These are phyloP conservation scores for Pseudomyrmex dendroicus DNA, from an alignment of 1,140 invertebrate genomes.

Conservation along the genomic window DNA sequence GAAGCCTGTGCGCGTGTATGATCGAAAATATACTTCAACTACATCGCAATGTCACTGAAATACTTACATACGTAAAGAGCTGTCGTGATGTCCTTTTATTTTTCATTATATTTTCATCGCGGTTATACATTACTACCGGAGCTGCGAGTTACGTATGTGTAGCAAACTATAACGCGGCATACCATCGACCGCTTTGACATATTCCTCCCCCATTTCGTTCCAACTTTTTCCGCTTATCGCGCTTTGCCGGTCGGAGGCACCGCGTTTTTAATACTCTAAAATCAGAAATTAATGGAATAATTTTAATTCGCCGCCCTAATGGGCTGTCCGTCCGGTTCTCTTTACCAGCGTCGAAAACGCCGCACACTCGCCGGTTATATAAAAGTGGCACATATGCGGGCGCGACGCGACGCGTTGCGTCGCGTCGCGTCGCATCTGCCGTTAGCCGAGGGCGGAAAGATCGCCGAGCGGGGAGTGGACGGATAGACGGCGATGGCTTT, in stretches of 20 bases:
- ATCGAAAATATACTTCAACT: no score
- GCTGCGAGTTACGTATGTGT: slow-evolving; percentile 1
- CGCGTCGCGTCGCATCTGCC: slow-evolving; percentile 38
- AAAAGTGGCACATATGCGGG: slow-evolving; percentile 43
- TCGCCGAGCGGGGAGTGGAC: slow-evolving; percentile 35
- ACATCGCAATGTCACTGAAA: slow-evolving; percentile 3
- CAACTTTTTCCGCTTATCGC: slow-evolving; percentile 57
- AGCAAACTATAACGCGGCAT: slow-evolving; percentile 52
- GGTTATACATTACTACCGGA: slow-evolving; percentile 41
- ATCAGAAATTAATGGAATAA: slow-evolving; percentile 63
- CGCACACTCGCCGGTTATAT: slow-evolving; percentile 37
- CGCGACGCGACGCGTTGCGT: slow-evolving; percentile 26
- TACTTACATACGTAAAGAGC: slow-evolving; percentile 31
- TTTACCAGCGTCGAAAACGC: slow-evolving; percentile 52
- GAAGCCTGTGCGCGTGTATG: no score
- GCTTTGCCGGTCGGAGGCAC: slow-evolving; percentile 47
- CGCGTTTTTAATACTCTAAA: slow-evolving; percentile 62
- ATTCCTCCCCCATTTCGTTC: slow-evolving; percentile 46
- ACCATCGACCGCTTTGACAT: slow-evolving; percentile 58
- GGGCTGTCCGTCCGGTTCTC: slow-evolving; percentile 59
- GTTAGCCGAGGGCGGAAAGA: slow-evolving; percentile 54
- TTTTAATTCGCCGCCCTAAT: slow-evolving; percentile 61
- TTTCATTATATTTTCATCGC: slow-evolving; percentile 55
- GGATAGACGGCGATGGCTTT: slow-evolving; percentile 47
- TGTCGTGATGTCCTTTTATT: slow-evolving; percentile 23